Percentiles rank a stretch among this genome's conserved stretches.
phyloP scores from a whole-genome alignment of 2,888 invertebrate species.

The Dimorphilus gyrociliatus region DNA sequence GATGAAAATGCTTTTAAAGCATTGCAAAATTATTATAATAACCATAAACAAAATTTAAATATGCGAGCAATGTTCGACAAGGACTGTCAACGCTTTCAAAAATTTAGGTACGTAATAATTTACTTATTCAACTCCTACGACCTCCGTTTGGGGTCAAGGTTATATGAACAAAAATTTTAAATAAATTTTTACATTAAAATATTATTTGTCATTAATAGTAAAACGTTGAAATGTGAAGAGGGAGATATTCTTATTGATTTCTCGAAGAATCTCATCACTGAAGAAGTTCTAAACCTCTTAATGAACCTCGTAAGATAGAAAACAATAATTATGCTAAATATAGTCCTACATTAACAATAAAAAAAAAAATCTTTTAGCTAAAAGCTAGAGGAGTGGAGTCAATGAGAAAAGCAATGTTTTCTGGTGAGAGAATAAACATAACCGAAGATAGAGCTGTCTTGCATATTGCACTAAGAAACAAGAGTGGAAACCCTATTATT shows the following conservation, averaged over 20 bases:
- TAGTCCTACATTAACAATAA: not conserved
- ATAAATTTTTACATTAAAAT: not conserved
- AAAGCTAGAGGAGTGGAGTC: conserved; percentile 60
- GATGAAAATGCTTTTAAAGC: conserved; percentile 18
- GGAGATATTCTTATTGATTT: conserved; percentile 84
- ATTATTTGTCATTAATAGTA: conserved; percentile 4
- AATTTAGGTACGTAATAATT: conserved; percentile 88
- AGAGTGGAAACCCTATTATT: conserved; percentile 56
- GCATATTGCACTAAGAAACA: conserved; percentile 80
- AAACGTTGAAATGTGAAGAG: conserved; percentile 40
- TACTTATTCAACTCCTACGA: too few relatives aligned
- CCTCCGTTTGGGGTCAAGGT: not conserved
- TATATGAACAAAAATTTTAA: too few relatives aligned
- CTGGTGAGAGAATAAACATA: conserved; percentile 87
- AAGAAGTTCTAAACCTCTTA: conserved; percentile 55
- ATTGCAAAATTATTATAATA: conserved; percentile 42
- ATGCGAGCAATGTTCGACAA: conserved; percentile 64
- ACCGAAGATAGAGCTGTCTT: conserved; percentile 90
- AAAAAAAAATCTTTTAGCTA: conserved; percentile 46
- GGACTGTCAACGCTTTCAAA: conserved; percentile 65
- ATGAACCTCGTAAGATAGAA: conserved; percentile 54
- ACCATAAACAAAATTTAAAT: conserved; percentile 55
- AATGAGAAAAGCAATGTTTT: conserved; percentile 76
- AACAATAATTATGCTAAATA: not conserved
- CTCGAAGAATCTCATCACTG: conserved; percentile 82